Conservation (phyloP, 2,797 vertebrate genomes). For the Anguilla megastoma region DNA sequence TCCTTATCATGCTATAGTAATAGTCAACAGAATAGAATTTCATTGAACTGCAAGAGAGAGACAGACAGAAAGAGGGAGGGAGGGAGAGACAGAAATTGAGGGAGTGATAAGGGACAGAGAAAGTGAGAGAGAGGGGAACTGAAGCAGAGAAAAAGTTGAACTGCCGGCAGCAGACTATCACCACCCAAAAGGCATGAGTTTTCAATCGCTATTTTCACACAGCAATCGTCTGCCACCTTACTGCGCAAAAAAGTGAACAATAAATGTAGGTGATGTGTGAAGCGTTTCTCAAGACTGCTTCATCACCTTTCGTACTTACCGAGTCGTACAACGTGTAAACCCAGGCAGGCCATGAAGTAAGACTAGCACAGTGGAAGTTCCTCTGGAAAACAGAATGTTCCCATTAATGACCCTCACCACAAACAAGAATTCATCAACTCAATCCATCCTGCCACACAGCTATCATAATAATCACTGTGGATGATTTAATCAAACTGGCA, state of each 20-base stretch:
- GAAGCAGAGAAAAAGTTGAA: background rate
- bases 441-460: no score
- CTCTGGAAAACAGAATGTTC: slow-evolving; percentile 69
- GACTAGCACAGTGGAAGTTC: slow-evolving; percentile 88
- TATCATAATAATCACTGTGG: no score
- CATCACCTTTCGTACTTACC: slow-evolving; percentile 74
- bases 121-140: background rate
- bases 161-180: background rate
- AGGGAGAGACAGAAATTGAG: no score
- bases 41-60: no score
- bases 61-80: no score
- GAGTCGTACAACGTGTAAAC: slow-evolving; percentile 95
- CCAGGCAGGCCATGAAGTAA: slow-evolving; percentile 97
- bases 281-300: background rate
- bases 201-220: background rate
- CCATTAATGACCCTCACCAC: background rate
- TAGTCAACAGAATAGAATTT: background rate
- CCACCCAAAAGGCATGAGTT: background rate
- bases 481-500: no score
- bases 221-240: background rate
- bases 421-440: background rate
- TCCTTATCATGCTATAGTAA: background rate
- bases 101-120: slow-evolving; percentile 30
- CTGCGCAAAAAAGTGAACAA: background rate
- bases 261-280: background rate